Conservation (phyloP, 2,797 vertebrate genomes). For the Urophycis tenuis region DNA sequence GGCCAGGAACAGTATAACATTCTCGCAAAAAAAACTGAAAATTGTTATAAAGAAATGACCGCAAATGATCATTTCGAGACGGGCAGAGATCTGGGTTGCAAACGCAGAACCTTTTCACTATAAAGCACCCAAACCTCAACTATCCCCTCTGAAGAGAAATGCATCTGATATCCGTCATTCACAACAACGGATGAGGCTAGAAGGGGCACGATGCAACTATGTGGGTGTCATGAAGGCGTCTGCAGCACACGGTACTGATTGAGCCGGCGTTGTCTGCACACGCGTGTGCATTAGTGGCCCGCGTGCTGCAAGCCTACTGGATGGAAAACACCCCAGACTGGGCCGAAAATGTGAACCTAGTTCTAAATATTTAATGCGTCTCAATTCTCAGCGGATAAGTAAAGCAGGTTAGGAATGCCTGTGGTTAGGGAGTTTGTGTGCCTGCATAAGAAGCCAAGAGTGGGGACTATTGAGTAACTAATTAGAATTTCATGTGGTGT, state of each 20-base stretch:
- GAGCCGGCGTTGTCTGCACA: neutral
- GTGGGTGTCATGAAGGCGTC: neutral
- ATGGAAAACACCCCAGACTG: neutral
- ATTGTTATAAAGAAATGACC: too few relatives aligned
- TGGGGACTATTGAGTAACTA: neutral
- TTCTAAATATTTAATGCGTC: neutral
- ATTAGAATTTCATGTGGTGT: neutral
- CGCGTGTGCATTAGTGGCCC: neutral
- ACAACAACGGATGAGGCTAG: neutral
- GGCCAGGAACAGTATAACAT: neutral
- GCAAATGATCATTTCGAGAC: too few relatives aligned
- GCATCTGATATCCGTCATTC: neutral
- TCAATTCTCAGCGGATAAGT: neutral
- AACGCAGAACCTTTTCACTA: too few relatives aligned
- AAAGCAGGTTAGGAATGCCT: neutral
- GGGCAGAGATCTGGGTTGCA: too few relatives aligned
- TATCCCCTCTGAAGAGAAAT: neutral
- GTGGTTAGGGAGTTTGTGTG: neutral
- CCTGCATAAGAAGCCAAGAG: neutral
- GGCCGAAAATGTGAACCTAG: neutral
- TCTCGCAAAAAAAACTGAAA: neutral
- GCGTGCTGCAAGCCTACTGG: neutral
- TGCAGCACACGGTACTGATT: neutral
- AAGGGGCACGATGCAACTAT: neutral
- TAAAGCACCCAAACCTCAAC: too few relatives aligned